Conservation (phyloP, 2,888 invertebrate genomes). For the Alloscopus bannaensis region DNA sequence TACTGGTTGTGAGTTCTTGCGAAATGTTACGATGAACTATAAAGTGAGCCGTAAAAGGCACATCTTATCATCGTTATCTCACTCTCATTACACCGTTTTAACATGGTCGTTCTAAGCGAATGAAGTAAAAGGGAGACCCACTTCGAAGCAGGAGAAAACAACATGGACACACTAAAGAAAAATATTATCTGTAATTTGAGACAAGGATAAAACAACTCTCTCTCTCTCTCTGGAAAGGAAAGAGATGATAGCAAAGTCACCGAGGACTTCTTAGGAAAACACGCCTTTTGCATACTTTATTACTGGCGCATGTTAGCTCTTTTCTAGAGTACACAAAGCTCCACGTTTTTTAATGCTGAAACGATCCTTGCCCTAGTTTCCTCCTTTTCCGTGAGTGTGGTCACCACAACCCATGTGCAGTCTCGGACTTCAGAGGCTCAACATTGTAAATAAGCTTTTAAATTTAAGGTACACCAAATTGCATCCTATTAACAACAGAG, state of each 20-base stretch:
- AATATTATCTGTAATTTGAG: background rate
- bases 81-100: slow-evolving; percentile 1
- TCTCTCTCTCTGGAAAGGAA: background rate
- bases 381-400: background rate
- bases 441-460: too few species aligned
- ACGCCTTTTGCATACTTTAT: slow-evolving; percentile 31
- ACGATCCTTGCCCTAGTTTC: background rate
- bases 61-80: slow-evolving; percentile 23
- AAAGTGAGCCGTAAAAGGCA: background rate
- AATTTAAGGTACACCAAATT: too few species aligned
- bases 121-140: background rate
- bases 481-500: too few species aligned
- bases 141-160: background rate
- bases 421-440: too few species aligned
- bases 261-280: background rate
- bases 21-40: background rate
- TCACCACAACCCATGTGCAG: background rate
- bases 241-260: slow-evolving; percentile 22
- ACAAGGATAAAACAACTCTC: background rate
- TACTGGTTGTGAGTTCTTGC: background rate
- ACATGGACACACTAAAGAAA: background rate
- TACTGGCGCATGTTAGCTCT: background rate
- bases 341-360: slow-evolving; percentile 2
- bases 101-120: background rate
- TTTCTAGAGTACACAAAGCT: background rate